Conservation (phyloP, 1,140 invertebrate genomes). For the Chlorops oryzae region DNA sequence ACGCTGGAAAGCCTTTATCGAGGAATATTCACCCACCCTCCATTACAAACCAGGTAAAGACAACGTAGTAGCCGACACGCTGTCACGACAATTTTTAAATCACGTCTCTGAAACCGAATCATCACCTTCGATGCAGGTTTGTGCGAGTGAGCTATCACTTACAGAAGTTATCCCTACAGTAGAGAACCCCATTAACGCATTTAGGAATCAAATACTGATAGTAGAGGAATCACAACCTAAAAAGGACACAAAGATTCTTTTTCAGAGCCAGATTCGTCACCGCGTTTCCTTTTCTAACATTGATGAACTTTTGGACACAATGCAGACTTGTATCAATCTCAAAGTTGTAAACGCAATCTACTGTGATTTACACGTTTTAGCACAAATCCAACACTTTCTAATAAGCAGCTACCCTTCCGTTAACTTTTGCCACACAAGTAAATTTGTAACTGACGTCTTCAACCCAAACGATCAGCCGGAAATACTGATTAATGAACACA, state of each 20-base stretch:
- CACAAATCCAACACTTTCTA: constrained; percentile 2
- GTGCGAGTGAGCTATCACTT: constrained; percentile 16
- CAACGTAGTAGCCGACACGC: constrained; percentile 27
- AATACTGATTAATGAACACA: not conserved
- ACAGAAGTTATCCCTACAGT: constrained; percentile 15
- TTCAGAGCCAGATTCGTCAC: too few relatives aligned
- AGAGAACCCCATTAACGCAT: constrained; percentile 16
- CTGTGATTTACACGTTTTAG: constrained; percentile 19
- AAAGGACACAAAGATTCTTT: too few relatives aligned
- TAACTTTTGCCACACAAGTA: constrained; percentile 1
- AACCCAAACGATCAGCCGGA: not conserved
- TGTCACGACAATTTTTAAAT: constrained; percentile 16
- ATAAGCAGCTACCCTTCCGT: not conserved
- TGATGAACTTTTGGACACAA: too few relatives aligned
- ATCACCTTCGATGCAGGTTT: constrained; percentile 12
- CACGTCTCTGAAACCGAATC: not conserved
- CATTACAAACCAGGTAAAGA: constrained; percentile 27
- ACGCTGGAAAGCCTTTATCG: constrained; percentile 9
- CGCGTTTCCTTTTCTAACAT: too few relatives aligned
- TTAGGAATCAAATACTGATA: constrained; percentile 15
- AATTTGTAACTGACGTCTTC: not conserved
- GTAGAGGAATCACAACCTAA: too few relatives aligned
- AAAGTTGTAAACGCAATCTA: too few relatives aligned
- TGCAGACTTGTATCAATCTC: too few relatives aligned
- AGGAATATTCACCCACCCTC: constrained; percentile 18